Evolutionary conservation across 2,888 invertebrate species (phyloP).

Genomic region (Nomada hirtipes): DNA sequence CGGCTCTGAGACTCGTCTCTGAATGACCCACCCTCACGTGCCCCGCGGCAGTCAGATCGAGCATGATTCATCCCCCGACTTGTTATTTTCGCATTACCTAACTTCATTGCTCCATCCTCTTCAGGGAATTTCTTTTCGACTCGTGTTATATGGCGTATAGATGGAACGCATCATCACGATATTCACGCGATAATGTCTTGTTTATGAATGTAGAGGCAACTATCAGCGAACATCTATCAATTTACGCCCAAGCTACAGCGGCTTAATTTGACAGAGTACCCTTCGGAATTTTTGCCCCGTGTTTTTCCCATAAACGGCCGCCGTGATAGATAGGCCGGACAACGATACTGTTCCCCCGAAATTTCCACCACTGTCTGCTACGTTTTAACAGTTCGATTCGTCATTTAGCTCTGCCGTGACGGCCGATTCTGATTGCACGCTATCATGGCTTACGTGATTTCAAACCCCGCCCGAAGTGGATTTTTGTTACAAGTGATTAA

Average conservation of each 20-base stretch:
- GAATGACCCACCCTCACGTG: constrained; percentile 59
- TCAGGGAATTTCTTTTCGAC: constrained; percentile 70
- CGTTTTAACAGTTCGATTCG: constrained; percentile 38
- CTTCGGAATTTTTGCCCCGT: constrained; percentile 37
- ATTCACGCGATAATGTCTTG: constrained; percentile 75
- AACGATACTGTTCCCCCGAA: constrained; percentile 22
- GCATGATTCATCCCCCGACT: constrained; percentile 73
- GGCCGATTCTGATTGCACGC: not conserved
- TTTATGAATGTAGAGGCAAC: constrained; percentile 70
- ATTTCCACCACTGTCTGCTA: constrained; percentile 3
- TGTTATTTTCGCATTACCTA: constrained; percentile 79
- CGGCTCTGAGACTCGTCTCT: constrained; percentile 2
- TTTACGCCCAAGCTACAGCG: constrained; percentile 51
- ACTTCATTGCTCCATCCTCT: constrained; percentile 63
- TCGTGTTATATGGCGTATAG: constrained; percentile 63
- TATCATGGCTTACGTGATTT: too few relatives aligned
- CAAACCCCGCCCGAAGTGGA: too few relatives aligned
- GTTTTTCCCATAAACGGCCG: constrained; percentile 18
- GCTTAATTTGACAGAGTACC: constrained; percentile 55
- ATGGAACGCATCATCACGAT: constrained; percentile 73
- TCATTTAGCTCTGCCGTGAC: constrained; percentile 32
- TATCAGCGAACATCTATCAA: constrained; percentile 69
- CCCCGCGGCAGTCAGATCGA: constrained; percentile 63
- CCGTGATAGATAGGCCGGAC: constrained; percentile 48
- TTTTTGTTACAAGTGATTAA: too few relatives aligned